These are phyloP conservation scores for Morpho helenor DNA, from an alignment of 2,888 invertebrate species.

Conservation along the genomic window DNA sequence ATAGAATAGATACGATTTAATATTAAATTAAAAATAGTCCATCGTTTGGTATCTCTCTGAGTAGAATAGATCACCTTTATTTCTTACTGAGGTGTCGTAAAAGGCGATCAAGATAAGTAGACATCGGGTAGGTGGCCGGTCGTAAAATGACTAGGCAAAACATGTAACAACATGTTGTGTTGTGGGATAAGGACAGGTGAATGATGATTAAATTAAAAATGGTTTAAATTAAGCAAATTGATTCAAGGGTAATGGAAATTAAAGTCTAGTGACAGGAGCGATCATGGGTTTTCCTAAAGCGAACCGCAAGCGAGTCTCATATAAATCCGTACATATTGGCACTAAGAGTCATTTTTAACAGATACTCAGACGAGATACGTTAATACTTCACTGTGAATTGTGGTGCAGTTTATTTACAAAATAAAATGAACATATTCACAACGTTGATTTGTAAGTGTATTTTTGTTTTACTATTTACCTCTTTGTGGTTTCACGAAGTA, in stretches of 20 bases:
- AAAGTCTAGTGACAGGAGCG: not conserved
- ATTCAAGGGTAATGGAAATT: not conserved
- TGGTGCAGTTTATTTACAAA: not conserved
- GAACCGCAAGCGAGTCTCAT: constrained; percentile 14
- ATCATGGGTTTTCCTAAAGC: constrained; percentile 19
- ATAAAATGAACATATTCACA: constrained; percentile 1
- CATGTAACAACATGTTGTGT: no score
- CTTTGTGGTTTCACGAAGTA: not conserved
- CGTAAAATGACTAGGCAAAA: no score
- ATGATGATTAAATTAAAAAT: no score
- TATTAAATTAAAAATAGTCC: no score
- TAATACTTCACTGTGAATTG: constrained; percentile 1
- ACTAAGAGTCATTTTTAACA: constrained; percentile 11
- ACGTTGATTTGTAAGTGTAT: constrained; percentile 5
- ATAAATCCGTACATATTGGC: constrained; percentile 19
- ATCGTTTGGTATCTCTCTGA: no score
- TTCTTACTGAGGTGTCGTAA: no score
- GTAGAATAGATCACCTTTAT: no score
- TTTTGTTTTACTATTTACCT: not conserved
- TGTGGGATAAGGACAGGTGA: no score
- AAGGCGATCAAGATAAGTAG: no score
- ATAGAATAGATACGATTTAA: no score
- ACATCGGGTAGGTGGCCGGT: no score
- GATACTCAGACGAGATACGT: constrained; percentile 1
- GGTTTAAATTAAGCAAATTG: no score